Percentiles rank a stretch among this genome's conserved stretches.
Evolutionary conservation across 2,888 invertebrate species (phyloP).

Genomic region (Hanleya hanleyi): DNA sequence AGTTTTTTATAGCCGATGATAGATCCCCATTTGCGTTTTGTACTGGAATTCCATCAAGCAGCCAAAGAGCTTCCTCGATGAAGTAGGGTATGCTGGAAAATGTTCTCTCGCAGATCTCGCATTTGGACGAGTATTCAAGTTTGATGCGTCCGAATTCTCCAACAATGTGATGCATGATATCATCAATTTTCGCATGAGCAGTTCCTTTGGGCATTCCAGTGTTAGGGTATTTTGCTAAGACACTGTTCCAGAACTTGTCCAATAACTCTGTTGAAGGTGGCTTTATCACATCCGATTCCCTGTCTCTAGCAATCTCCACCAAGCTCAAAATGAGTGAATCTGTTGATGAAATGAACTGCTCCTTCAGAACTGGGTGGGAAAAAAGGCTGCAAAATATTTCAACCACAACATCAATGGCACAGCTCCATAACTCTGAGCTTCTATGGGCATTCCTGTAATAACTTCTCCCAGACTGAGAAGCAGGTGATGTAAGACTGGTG

Average conservation of each 20-base stretch:
- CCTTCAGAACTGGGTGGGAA: background rate
- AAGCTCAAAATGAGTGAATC: background rate
- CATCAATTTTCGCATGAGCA: background rate
- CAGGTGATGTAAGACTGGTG: too few species aligned
- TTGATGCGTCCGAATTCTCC: background rate
- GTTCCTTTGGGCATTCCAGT: background rate
- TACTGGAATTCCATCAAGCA: background rate
- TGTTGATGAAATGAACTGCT: background rate
- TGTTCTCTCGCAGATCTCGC: background rate
- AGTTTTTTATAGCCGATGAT: background rate
- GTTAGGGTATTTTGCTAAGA: background rate
- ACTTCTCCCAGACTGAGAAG: background rate
- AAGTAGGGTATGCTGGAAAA: background rate
- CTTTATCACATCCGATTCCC: background rate
- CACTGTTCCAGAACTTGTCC: background rate
- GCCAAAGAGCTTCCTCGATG: background rate
- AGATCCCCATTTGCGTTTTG: background rate
- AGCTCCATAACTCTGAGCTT: background rate
- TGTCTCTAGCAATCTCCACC: background rate
- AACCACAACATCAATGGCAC: background rate
- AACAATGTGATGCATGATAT: background rate
- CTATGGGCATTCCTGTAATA: background rate
- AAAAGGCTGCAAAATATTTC: background rate
- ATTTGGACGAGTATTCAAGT: background rate
- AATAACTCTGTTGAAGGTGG: background rate